Percentiles rank a stretch among this genome's conserved stretches.
These are phyloP conservation scores for Nemotelus pantherinus DNA, from an alignment of 2,888 invertebrate genomes.

Conservation along the genomic window DNA sequence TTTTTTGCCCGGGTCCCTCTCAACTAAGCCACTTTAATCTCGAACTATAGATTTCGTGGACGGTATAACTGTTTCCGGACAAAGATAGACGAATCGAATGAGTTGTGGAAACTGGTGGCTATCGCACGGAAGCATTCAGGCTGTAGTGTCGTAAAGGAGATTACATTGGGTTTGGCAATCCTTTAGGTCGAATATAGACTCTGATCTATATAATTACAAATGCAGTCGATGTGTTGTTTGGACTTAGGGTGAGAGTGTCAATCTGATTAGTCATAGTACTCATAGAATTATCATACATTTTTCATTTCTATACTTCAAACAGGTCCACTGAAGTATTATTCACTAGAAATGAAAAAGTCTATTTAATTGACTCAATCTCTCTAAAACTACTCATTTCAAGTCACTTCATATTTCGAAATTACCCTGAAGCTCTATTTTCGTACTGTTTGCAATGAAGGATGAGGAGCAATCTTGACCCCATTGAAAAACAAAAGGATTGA, in stretches of 20 bases:
- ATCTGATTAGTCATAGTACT: too few species aligned
- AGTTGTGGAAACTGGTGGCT: neutral
- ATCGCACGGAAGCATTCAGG: conserved; percentile 14
- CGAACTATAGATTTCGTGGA: neutral
- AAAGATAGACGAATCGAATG: neutral
- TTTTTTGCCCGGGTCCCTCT: neutral
- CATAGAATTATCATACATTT: too few species aligned
- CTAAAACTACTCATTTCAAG: too few species aligned
- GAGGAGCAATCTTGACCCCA: too few species aligned
- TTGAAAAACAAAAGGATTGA: neutral
- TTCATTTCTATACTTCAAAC: too few species aligned
- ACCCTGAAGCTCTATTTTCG: too few species aligned
- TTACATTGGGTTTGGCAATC: neutral
- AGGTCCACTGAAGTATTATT: too few species aligned
- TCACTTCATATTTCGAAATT: too few species aligned
- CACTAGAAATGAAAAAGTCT: too few species aligned
- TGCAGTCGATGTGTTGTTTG: neutral
- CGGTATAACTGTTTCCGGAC: neutral
- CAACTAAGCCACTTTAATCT: conserved; percentile 15
- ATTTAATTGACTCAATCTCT: too few species aligned
- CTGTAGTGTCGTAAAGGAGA: conserved; percentile 5
- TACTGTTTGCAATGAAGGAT: too few species aligned
- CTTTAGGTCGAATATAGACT: neutral
- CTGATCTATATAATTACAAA: neutral
- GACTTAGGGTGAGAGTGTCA: neutral